These are phyloP conservation scores for Maconellicoccus hirsutus DNA, from an alignment of 1,140 invertebrate genomes.

Conservation along the genomic window DNA sequence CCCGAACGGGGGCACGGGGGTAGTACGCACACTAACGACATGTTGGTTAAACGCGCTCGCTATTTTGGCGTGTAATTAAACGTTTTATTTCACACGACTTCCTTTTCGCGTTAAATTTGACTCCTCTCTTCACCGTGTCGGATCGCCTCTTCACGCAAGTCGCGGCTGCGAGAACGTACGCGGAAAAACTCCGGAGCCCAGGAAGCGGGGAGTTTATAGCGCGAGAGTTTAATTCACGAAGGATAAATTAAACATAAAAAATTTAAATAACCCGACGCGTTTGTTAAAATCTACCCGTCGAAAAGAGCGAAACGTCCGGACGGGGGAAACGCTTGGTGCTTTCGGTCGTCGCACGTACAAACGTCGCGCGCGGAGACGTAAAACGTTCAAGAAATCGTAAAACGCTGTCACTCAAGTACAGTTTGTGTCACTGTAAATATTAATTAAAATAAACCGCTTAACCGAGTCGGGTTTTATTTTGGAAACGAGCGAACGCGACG, in stretches of 20 bases:
- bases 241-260: neutral
- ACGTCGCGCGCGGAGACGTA: neutral
- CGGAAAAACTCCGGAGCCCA: too few species aligned
- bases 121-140: neutral
- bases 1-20: too few species aligned
- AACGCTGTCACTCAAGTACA: neutral
- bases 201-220: too few species aligned
- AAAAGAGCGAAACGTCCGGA: too few species aligned
- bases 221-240: too few species aligned
- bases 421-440: neutral
- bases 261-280: neutral
- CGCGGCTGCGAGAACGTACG: too few species aligned
- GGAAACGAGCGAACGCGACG: too few species aligned
- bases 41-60: neutral
- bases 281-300: too few species aligned
- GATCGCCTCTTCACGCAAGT: too few species aligned
- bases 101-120: conserved; percentile 10
- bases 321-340: too few species aligned
- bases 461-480: neutral
- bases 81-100: conserved; percentile 21
- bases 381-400: too few species aligned
- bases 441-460: conserved; percentile 5
- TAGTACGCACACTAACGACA: too few species aligned
- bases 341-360: neutral
- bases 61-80: conserved; percentile 15